Evolutionary conservation across 2,888 invertebrate genomes (phyloP).

Genomic region (Lagria hirta): DNA sequence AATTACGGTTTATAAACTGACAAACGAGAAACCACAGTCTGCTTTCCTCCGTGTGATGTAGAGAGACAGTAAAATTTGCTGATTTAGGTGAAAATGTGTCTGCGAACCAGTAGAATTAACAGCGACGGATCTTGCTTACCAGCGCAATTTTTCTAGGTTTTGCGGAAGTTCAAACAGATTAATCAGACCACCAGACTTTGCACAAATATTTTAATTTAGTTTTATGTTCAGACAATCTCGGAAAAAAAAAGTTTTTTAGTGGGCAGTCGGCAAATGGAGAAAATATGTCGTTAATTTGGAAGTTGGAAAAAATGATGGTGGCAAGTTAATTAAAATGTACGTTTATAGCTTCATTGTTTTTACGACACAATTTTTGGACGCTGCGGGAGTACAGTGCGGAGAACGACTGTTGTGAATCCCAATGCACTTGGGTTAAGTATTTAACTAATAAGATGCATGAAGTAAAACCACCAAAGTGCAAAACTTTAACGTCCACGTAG

Average conservation of each 20-base stretch:
- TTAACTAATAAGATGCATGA: conserved; percentile 17
- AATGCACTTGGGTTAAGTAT: conserved; percentile 12
- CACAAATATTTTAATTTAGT: conserved; percentile 19
- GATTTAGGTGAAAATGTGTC: conserved; percentile 21
- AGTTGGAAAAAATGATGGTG: conserved; percentile 2
- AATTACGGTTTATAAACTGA: conserved; percentile 8
- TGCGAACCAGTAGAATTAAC: conserved; percentile 12
- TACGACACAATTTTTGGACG: conserved; percentile 5
- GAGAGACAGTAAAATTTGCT: conserved; percentile 12
- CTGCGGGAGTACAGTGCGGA: conserved; percentile 2
- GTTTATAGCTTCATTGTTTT: conserved; percentile 1
- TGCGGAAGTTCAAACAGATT: too few relatives aligned
- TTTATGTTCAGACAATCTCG: conserved; percentile 6
- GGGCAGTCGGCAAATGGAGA: conserved; percentile 6
- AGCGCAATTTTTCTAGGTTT: too few relatives aligned
- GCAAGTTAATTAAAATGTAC: conserved; percentile 14
- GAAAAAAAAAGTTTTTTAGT: conserved; percentile 13
- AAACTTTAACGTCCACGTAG: conserved; percentile 7
- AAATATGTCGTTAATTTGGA: conserved; percentile 14
- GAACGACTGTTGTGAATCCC: conserved; percentile 14
- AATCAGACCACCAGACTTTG: conserved; percentile 13
- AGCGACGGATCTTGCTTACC: conserved; percentile 18
- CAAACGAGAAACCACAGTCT: conserved; percentile 8
- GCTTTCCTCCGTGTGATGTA: conserved; percentile 5
- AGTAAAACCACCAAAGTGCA: conserved; percentile 12